Evolutionary conservation across 2,113 vertebrate genomes (phyloP).

Genomic region (Amblyornis subalaris): DNA sequence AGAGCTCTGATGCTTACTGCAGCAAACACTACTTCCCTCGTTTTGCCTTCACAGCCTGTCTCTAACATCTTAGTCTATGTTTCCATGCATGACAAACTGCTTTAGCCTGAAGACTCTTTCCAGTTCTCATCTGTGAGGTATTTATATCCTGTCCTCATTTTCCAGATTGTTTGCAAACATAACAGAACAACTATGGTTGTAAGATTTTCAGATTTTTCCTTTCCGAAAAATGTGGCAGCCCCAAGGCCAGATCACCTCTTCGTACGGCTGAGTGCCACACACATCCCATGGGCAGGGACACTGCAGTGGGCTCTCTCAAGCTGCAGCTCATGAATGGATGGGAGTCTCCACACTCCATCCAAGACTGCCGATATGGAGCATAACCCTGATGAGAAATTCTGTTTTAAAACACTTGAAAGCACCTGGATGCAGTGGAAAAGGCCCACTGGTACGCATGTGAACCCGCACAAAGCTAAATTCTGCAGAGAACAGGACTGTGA

Average conservation of each 20-base stretch:
- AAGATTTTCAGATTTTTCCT: not conserved
- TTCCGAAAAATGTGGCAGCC: not conserved
- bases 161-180: constrained; percentile 54
- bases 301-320: not conserved
- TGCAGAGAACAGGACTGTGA: not conserved
- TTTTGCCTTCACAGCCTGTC: constrained; percentile 17
- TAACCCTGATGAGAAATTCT: not conserved
- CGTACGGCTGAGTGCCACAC: not conserved
- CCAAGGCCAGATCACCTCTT: not conserved
- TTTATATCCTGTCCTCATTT: constrained; percentile 69
- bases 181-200: not conserved
- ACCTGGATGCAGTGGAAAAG: not conserved
- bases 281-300: not conserved
- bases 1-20: not conserved
- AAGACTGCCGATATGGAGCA: not conserved
- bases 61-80: constrained; percentile 50
- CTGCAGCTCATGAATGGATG: not conserved
- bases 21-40: not conserved
- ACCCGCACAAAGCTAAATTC: not conserved
- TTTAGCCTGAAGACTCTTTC: constrained; percentile 58
- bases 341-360: not conserved
- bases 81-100: constrained; percentile 63
- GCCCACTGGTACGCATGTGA: not conserved
- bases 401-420: not conserved
- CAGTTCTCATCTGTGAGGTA: constrained; percentile 58